Base-by-base conservation (phyloP, 1,140 invertebrate species). In the Anoplophora glabripennis region DNA sequence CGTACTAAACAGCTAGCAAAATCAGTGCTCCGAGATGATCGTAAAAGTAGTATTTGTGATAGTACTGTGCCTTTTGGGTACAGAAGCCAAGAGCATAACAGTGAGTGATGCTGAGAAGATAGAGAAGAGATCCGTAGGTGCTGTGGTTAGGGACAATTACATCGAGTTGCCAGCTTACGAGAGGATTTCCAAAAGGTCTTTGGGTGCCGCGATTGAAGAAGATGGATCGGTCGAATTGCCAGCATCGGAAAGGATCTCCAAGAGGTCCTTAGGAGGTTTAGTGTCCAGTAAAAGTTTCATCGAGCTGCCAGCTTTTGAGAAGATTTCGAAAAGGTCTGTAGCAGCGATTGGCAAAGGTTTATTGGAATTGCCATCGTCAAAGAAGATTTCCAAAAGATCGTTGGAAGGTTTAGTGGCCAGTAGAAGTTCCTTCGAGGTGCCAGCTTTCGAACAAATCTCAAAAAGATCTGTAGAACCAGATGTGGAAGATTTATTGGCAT, bases 141-240 rank as follows among this genome's bases (percentile, higher is more conserved):
- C 38, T 38, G 34, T 60, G 5, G 53, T 54, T 14, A 48, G 58
- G 28, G 58, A 60, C 14, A 36, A 12, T 33, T 17, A n/a, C 9
- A 48, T 60, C 10, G 58, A 60, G 35, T 28, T 60, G 7, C 58
- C 58, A 33, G 52, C 58, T n/a, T 47, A 60, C 36, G 58, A 60
- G 21, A 60, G 41, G 35, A 60, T 60, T 28, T 34, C 35, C 11
- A 60, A 60, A 41, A 38, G 58, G 46, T 51, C 53, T n/a, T 12
- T 42, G 5, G 21, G 21, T 28, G 18, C 52, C 1, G 11, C 3
- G 12, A 3, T 57, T 7, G 34, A 47, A 17, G n/a, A 12, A 17
- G 40, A 12, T 7, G n/a, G 2, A 17, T 17, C 7, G 7, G 40
- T 12, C n/a, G 2, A 12, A 12, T 12, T 41, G n/a, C 40, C n/a